These are phyloP conservation scores for Lindbergichthys nudifrons DNA, from an alignment of 2,797 vertebrate species.

Conservation along the genomic window DNA sequence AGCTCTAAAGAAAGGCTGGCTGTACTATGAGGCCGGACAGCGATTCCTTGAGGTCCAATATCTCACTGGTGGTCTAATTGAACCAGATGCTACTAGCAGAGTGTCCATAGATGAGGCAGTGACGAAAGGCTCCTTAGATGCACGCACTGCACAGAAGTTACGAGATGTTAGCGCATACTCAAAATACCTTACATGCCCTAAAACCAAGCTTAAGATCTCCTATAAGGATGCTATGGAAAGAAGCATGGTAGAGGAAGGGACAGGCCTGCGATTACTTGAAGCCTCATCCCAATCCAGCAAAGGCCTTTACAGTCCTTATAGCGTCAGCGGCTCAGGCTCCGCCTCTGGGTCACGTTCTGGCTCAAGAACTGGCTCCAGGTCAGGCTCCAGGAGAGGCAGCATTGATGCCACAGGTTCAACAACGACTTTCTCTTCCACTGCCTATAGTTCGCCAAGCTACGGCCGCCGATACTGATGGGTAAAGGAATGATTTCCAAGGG, in stretches of 20 bases:
- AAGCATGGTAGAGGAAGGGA: slow-evolving; percentile 96
- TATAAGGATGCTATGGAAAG: slow-evolving; percentile 98
- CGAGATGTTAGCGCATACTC: slow-evolving; percentile 92
- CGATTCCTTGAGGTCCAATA: slow-evolving; percentile 98
- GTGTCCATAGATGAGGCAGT: slow-evolving; percentile 93
- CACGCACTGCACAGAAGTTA: slow-evolving; percentile 95
- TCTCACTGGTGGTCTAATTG: slow-evolving; percentile 95
- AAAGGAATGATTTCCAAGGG: slow-evolving; percentile 68
- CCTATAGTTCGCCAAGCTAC: slow-evolving; percentile 91
- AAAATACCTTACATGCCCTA: slow-evolving; percentile 98
- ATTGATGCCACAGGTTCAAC: slow-evolving; percentile 94
- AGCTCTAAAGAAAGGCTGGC: slow-evolving; percentile 98
- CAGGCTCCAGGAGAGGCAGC: slow-evolving; percentile 94
- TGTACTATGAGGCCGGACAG: slow-evolving; percentile 97
- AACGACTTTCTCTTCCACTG: slow-evolving; percentile 92
- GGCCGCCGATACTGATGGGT: slow-evolving; percentile 87
- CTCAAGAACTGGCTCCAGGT: slow-evolving; percentile 92
- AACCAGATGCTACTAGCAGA: slow-evolving; percentile 88
- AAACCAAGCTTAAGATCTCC: slow-evolving; percentile 98
- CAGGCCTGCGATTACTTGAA: slow-evolving; percentile 92
- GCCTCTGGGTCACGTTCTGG: slow-evolving; percentile 90
- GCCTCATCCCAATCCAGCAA: slow-evolving; percentile 96
- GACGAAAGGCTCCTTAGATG: slow-evolving; percentile 92
- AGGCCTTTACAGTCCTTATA: slow-evolving; percentile 98
- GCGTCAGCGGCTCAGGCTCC: slow-evolving; percentile 92